Conservation (phyloP, 2,113 vertebrate genomes). For the Pseudolaguvia tuberculata region DNA sequence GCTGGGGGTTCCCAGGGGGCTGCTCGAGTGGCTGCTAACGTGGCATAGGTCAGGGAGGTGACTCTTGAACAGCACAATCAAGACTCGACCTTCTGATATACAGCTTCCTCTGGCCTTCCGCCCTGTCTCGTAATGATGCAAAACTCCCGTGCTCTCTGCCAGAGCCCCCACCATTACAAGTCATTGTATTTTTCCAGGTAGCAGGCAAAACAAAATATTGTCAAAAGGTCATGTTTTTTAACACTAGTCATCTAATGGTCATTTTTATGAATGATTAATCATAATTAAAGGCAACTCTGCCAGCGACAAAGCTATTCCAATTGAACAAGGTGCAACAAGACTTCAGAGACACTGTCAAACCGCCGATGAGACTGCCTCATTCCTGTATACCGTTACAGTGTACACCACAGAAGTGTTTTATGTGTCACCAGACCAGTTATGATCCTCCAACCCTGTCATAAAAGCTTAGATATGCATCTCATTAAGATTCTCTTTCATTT, state of each 20-base stretch:
- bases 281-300: background rate
- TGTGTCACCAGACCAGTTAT: background rate
- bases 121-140: conserved; percentile 48
- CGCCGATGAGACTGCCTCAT: background rate
- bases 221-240: background rate
- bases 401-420: background rate
- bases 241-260: background rate
- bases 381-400: background rate
- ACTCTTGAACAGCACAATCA: conserved; percentile 73
- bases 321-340: too few species aligned
- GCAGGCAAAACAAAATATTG: conserved; percentile 19
- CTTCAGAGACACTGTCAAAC: background rate
- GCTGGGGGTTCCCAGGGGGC: conserved; percentile 49
- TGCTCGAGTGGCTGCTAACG: conserved; percentile 71
- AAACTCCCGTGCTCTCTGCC: conserved; percentile 28
- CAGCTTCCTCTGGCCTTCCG: conserved; percentile 74
- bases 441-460: conserved; percentile 5
- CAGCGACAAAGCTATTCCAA: background rate
- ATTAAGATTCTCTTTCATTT: conserved; percentile 24
- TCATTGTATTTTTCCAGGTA: conserved; percentile 39
- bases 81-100: conserved; percentile 72
- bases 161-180: background rate
- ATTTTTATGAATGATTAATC: conserved; percentile 1
- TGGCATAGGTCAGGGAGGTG: conserved; percentile 78
- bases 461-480: conserved; percentile 11